phyloP scores from a whole-genome alignment of 2,888 invertebrate species.

The Coleophora flavipennella region DNA sequence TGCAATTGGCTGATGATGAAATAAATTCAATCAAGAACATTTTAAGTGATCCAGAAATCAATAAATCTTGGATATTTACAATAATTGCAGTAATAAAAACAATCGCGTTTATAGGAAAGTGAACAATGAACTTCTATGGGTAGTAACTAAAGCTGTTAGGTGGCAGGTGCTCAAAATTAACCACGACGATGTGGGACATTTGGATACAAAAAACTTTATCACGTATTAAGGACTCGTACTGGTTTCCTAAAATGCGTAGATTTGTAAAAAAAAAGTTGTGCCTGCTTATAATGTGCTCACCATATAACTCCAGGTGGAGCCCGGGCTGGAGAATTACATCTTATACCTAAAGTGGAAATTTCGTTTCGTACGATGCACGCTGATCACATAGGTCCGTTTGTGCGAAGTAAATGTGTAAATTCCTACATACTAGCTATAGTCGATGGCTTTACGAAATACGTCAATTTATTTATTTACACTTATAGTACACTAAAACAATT shows the following conservation, averaged over 20 bases:
- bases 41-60: slow-evolving; percentile 6
- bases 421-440: slow-evolving; percentile 27
- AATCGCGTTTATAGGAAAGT: slow-evolving; percentile 9
- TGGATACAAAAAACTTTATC: slow-evolving; percentile 13
- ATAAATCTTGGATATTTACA: slow-evolving; percentile 7
- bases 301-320: slow-evolving; percentile 3
- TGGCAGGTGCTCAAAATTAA: slow-evolving; percentile 18
- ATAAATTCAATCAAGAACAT: slow-evolving; percentile 9
- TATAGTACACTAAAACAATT: too few species aligned
- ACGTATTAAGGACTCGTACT: slow-evolving; percentile 1
- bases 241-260: slow-evolving; percentile 4
- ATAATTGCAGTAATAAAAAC: slow-evolving; percentile 18
- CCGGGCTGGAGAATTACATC: slow-evolving; percentile 4
- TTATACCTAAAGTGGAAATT: slow-evolving; percentile 28
- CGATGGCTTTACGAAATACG: slow-evolving; percentile 33
- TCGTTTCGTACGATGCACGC: slow-evolving; percentile 36
- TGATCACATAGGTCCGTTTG: slow-evolving; percentile 39
- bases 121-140: slow-evolving; percentile 11
- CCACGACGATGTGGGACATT: slow-evolving; percentile 20
- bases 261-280: not conserved
- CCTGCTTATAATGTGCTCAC: slow-evolving; percentile 2
- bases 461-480: too few species aligned
- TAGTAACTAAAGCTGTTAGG: slow-evolving; percentile 16
- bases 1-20: slow-evolving; percentile 13
- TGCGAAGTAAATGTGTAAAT: slow-evolving; percentile 23